phyloP scores from a whole-genome alignment of 2,797 vertebrate genomes.

The Fundulus diaphanus region DNA sequence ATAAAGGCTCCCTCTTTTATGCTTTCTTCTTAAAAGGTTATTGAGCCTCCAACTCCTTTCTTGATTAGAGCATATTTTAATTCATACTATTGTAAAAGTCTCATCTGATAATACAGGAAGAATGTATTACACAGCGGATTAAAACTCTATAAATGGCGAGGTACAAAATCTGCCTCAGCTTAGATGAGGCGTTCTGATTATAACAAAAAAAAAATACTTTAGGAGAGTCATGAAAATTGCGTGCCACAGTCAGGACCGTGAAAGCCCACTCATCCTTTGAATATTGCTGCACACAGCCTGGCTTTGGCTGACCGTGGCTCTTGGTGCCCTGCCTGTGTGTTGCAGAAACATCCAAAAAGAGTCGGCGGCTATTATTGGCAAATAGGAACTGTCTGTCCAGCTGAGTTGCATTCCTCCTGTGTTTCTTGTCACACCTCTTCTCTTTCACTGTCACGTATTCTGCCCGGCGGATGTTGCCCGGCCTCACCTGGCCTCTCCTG shows the following conservation, averaged over 20 bases:
- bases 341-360: slow-evolving; percentile 15
- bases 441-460: slow-evolving; percentile 38
- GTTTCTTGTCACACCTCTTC: slow-evolving; percentile 17
- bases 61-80: slow-evolving; percentile 65
- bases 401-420: not conserved
- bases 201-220: slow-evolving; percentile 25
- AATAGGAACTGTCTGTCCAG: slow-evolving; percentile 5
- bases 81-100: slow-evolving; percentile 45
- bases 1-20: slow-evolving; percentile 39
- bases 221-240: slow-evolving; percentile 28
- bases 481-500: slow-evolving; percentile 33
- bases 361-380: slow-evolving; percentile 21
- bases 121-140: slow-evolving; percentile 38
- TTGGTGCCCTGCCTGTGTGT: not conserved
- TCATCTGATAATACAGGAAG: slow-evolving; percentile 47
- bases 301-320: slow-evolving; percentile 21
- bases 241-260: slow-evolving; percentile 19
- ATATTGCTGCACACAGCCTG: slow-evolving; percentile 22
- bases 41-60: slow-evolving; percentile 40
- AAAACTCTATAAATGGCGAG: slow-evolving; percentile 50
- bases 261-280: slow-evolving; percentile 30
- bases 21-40: slow-evolving; percentile 44
- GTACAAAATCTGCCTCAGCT: slow-evolving; percentile 25
- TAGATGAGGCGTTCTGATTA: slow-evolving; percentile 51
- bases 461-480: slow-evolving; percentile 9